A percentile compares a stretch with the other conserved stretches of the same genome.
These are phyloP conservation scores for Philotrypesis tridentata DNA, from an alignment of 1,140 invertebrate species.

Conservation along the genomic window DNA sequence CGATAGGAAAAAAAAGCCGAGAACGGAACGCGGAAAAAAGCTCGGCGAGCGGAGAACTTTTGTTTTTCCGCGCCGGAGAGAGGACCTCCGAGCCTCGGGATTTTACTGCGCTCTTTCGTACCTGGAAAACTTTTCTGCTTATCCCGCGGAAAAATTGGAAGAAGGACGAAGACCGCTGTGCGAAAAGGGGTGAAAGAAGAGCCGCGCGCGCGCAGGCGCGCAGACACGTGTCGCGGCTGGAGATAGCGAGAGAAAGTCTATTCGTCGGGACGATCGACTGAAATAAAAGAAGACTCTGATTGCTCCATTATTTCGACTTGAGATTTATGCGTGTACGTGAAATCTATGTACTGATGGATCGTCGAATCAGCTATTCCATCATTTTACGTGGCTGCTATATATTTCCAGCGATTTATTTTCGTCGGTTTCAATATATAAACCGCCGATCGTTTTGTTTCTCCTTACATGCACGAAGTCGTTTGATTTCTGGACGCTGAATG, in stretches of 20 bases:
- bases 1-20: slow-evolving; percentile 19
- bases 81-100: not conserved
- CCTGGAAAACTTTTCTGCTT: slow-evolving; percentile 2
- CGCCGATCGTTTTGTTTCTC: no score
- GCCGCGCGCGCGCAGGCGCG: not conserved
- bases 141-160: not conserved
- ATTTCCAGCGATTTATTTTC: not conserved
- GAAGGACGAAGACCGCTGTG: not conserved
- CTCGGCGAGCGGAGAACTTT: not conserved
- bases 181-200: not conserved
- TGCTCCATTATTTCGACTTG: slow-evolving; percentile 4
- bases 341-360: not conserved
- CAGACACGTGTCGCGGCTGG: no score
- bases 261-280: not conserved
- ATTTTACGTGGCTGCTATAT: not conserved
- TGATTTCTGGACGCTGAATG: no score
- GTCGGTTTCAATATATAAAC: not conserved
- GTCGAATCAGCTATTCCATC: not conserved
- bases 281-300: slow-evolving; percentile 8
- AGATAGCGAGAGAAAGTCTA: no score
- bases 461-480: no score
- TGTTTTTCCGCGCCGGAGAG: not conserved
- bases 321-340: not conserved
- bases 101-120: not conserved
- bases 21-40: not conserved